Conservation (phyloP, 2,888 invertebrate species). For the Leptopilina syphax region DNA sequence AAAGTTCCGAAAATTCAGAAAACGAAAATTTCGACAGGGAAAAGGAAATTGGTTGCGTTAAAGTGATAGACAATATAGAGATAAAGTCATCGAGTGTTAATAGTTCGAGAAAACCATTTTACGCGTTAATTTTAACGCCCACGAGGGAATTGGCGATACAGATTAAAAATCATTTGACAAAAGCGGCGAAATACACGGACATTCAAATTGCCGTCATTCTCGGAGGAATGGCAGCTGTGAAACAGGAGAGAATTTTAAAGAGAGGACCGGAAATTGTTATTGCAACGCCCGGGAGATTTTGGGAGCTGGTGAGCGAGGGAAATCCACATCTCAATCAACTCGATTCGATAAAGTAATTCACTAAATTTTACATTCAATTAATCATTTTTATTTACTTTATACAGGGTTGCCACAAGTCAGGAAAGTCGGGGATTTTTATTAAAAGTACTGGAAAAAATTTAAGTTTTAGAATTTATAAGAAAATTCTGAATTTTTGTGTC, state of each 20-base stretch:
- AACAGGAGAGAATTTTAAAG: conserved; percentile 92
- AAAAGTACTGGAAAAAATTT: too few relatives aligned
- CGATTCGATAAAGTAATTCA: conserved; percentile 81
- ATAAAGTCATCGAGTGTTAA: conserved; percentile 59
- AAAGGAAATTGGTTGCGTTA: conserved; percentile 80
- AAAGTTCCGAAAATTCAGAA: conserved; percentile 76
- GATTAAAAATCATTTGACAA: conserved; percentile 90
- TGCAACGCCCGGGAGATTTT: conserved; percentile 97
- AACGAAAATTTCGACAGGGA: conserved; percentile 68
- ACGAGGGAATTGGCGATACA: conserved; percentile 98
- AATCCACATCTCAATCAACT: conserved; percentile 87
- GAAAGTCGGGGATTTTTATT: too few relatives aligned
- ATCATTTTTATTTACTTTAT: too few relatives aligned
- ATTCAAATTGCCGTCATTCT: conserved; percentile 88
- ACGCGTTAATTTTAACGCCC: conserved; percentile 94
- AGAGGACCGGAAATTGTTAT: conserved; percentile 95
- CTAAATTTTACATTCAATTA: too few relatives aligned
- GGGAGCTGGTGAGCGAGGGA: conserved; percentile 93
- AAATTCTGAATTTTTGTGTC: too few relatives aligned
- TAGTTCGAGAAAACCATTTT: conserved; percentile 80
- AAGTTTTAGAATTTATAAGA: too few relatives aligned
- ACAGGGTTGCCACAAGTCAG: too few relatives aligned
- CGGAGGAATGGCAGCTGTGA: conserved; percentile 95
- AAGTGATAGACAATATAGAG: conserved; percentile 79
- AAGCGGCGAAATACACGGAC: conserved; percentile 89